phyloP scores from a whole-genome alignment of 2,888 invertebrate genomes.

The Heteromurus nitidus region DNA sequence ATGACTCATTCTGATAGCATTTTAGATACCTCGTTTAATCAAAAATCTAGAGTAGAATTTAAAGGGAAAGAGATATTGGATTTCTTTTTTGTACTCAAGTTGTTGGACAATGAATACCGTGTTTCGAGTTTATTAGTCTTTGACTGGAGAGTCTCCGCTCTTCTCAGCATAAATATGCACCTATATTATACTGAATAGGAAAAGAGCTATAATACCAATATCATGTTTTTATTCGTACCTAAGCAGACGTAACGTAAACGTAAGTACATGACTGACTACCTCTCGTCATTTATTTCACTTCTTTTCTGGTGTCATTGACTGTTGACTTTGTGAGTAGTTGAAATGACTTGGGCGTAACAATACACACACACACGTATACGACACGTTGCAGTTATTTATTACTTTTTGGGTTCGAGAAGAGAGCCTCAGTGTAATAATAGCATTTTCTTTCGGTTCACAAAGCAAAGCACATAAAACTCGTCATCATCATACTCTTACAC shows the following conservation, averaged over 20 bases:
- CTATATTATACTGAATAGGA: neutral
- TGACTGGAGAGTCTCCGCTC: too few relatives aligned
- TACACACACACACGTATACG: neutral
- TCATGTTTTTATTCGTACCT: neutral
- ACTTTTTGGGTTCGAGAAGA: neutral
- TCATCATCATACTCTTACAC: neutral
- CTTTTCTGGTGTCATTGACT: conserved; percentile 16
- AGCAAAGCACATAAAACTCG: neutral
- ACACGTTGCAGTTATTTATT: neutral
- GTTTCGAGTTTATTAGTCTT: neutral
- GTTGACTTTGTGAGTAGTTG: conserved; percentile 2
- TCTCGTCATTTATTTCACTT: conserved; percentile 8
- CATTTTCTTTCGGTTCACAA: neutral
- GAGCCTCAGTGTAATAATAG: neutral
- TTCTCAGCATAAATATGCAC: too few relatives aligned
- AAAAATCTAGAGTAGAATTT: neutral
- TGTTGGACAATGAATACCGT: neutral
- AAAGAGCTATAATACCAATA: neutral
- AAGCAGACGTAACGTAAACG: neutral
- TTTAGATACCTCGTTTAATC: conserved; percentile 17
- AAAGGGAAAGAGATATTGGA: neutral
- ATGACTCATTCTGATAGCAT: conserved; percentile 38
- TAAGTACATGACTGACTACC: neutral
- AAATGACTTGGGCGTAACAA: conserved; percentile 3
- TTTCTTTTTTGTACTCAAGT: neutral